Base-by-base conservation (phyloP, 2,113 vertebrate genomes). In the Ptilorrhoa leucosticta region DNA sequence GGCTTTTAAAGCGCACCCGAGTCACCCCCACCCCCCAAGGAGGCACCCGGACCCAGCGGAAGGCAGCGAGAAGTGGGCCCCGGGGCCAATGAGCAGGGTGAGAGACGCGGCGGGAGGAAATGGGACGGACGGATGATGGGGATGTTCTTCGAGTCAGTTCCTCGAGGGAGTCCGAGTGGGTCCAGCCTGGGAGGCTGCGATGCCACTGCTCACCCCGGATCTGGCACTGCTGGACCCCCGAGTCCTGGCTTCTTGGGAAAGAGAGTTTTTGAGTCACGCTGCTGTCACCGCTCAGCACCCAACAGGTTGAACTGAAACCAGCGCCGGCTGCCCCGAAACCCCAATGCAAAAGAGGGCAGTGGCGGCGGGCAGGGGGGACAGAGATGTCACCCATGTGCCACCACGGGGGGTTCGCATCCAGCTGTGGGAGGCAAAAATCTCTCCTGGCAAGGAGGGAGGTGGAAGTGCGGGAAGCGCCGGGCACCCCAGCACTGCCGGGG, bases 131-230 rank as follows among this genome's bases (percentile, higher is more conserved):
- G 4, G 50, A 5, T 20, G 16, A 18, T 26, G 54, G 45, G 70
- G 24, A 87, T 60, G 73, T 95, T 96, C 95, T 95, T 97, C 85
- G 92, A 96, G 27, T 76, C 63, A 86, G 85, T 97, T 96, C 95
- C 92, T 97, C 95, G 96, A 96, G 88, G 95, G 96, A 93, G 92
- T 70, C 66, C 13, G 4, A 2, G 30, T 7, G 17, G 47, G 83
- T 84, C 61, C 82, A 21, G 69, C 45, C 5, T 0, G 48, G 16
- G 40, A 69, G 21, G 16, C 27, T 3, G 4, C 3, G 0, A 11
- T 56, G 7, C 77, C 50, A 0, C 37, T 2, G 80, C 24, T 48
- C 12, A 2, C 10, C 50, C 50, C 8, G 4, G 58, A 3, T 15
- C 58, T 0, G 7, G n/a, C 10, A 4, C 27, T 4, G 3, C 45